phyloP scores from a whole-genome alignment of 2,888 invertebrate species.

The Alcis repandata region DNA sequence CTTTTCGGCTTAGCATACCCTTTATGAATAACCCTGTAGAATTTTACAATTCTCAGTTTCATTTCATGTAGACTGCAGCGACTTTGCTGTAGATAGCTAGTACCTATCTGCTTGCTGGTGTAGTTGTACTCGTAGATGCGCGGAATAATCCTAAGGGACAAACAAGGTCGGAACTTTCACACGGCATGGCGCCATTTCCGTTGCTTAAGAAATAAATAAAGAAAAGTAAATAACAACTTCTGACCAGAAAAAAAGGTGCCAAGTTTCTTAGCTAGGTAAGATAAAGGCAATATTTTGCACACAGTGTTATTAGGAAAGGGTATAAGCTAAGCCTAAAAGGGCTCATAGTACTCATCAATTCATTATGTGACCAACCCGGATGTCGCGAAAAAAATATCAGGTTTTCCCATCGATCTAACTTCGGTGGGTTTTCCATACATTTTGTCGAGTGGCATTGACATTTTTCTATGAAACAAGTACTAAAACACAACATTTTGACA shows the following conservation, averaged over 20 bases:
- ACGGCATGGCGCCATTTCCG: constrained; percentile 12
- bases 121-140: constrained; percentile 6
- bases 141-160: constrained; percentile 21
- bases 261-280: neutral
- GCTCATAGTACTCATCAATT: too few relatives aligned
- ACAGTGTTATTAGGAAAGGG: too few relatives aligned
- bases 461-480: too few relatives aligned
- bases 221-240: constrained; percentile 6
- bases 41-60: neutral
- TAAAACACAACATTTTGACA: too few relatives aligned
- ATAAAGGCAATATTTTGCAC: too few relatives aligned
- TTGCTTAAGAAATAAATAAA: constrained; percentile 26
- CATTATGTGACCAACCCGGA: too few relatives aligned
- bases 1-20: too few relatives aligned
- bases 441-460: too few relatives aligned
- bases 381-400: too few relatives aligned
- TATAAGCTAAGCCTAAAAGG: too few relatives aligned
- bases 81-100: neutral
- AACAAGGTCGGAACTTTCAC: constrained; percentile 21
- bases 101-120: neutral
- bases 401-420: too few relatives aligned
- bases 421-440: too few relatives aligned
- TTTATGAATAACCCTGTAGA: neutral
- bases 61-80: constrained; percentile 2
- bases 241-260: neutral